A percentile compares a stretch with the other conserved stretches of the same genome.
phyloP scores from a whole-genome alignment of 2,888 invertebrate species.

The Chironomus riparius region DNA sequence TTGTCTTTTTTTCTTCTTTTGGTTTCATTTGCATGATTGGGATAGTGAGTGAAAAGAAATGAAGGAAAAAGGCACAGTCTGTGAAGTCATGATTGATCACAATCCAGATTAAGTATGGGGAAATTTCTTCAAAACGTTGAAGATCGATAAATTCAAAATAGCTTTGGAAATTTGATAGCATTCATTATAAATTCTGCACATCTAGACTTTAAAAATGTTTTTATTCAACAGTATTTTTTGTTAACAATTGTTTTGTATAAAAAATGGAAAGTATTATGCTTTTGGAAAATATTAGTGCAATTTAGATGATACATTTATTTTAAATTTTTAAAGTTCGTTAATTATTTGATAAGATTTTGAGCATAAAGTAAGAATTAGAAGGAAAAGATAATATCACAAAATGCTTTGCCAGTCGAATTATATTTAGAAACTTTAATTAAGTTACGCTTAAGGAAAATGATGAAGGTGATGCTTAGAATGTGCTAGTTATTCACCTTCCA shows the following conservation, averaged over 20 bases:
- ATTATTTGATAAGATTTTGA: background rate
- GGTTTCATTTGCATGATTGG: background rate
- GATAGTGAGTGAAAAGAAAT: background rate
- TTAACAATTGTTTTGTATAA: background rate
- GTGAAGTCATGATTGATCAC: too few relatives aligned
- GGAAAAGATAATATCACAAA: too few relatives aligned
- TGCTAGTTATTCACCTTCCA: too few relatives aligned
- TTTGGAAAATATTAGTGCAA: background rate
- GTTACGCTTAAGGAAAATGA: too few relatives aligned
- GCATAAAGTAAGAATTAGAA: too few relatives aligned
- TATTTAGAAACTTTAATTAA: background rate
- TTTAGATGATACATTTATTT: background rate
- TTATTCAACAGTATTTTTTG: background rate
- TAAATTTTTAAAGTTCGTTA: background rate
- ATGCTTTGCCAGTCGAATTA: slow-evolving; percentile 20
- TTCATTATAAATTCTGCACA: too few relatives aligned
- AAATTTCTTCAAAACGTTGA: too few relatives aligned
- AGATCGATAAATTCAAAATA: too few relatives aligned
- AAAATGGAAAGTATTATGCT: background rate
- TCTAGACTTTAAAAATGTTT: background rate
- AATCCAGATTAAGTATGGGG: too few relatives aligned
- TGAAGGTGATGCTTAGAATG: too few relatives aligned
- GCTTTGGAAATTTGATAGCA: too few relatives aligned
- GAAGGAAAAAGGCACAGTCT: background rate
- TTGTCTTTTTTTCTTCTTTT: background rate